Evolutionary conservation across 2,797 vertebrate genomes (phyloP).

Genomic region (Odontamblyopus lacepedii): DNA sequence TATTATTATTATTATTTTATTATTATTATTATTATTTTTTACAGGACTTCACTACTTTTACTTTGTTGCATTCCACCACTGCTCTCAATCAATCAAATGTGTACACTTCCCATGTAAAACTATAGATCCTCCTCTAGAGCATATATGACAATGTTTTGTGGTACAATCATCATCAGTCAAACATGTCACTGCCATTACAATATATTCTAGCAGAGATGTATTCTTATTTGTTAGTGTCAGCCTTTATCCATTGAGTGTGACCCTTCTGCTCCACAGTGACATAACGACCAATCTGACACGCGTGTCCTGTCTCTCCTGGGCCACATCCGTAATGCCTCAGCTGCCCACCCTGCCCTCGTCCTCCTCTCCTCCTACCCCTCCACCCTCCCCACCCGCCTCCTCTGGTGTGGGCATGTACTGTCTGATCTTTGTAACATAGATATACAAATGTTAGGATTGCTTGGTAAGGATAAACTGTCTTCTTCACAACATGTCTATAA

Average conservation of each 20-base stretch:
- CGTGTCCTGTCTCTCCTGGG: constrained; percentile 35
- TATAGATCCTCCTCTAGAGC: too few species aligned
- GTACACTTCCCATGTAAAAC: too few species aligned
- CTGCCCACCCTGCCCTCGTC: constrained; percentile 13
- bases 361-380: too few species aligned
- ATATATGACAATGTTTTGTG: neutral
- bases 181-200: constrained; percentile 1
- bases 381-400: neutral
- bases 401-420: constrained; percentile 19
- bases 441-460: constrained; percentile 29
- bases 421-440: constrained; percentile 23
- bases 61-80: too few species aligned
- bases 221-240: neutral
- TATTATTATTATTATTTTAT: too few species aligned
- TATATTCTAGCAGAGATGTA: neutral
- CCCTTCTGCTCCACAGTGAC: constrained; percentile 6
- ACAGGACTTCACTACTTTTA: too few species aligned
- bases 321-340: constrained; percentile 42
- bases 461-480: constrained; percentile 19
- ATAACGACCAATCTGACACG: constrained; percentile 18
- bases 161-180: neutral
- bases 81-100: too few species aligned
- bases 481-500: constrained; percentile 2
- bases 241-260: constrained; percentile 1
- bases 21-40: too few species aligned